Percentiles rank a stretch among this genome's conserved stretches.
Evolutionary conservation across 2,888 invertebrate genomes (phyloP).

Genomic region (Athalia rosae): DNA sequence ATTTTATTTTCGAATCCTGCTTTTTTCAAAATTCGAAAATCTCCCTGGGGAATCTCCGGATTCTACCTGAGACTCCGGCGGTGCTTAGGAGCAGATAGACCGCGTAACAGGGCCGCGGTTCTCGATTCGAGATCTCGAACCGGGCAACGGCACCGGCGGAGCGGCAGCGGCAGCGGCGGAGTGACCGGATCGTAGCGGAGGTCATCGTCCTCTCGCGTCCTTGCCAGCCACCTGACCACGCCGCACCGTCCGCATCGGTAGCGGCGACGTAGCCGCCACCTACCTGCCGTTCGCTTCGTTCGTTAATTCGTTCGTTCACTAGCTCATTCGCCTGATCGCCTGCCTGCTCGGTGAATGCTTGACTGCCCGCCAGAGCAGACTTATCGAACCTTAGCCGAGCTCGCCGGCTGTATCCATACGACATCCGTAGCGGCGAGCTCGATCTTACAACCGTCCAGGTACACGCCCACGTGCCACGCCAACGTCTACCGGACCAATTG

Average conservation of each 20-base stretch:
- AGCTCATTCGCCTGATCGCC: constrained; percentile 28
- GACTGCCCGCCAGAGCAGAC: constrained; percentile 26
- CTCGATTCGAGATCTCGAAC: constrained; percentile 30
- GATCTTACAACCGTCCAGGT: constrained; percentile 36
- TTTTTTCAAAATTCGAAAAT: no score
- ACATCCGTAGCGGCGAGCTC: neutral
- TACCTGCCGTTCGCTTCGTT: constrained; percentile 29
- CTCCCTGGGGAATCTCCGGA: no score
- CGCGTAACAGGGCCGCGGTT: neutral
- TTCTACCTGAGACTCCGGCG: no score
- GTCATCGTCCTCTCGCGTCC: constrained; percentile 73
- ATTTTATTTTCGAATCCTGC: no score
- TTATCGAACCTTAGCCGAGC: constrained; percentile 6
- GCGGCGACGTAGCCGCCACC: constrained; percentile 36
- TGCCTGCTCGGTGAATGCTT: constrained; percentile 33
- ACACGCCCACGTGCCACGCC: constrained; percentile 57
- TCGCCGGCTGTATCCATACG: no score
- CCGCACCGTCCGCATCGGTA: constrained; percentile 65
- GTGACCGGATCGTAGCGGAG: constrained; percentile 58
- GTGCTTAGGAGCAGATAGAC: no score
- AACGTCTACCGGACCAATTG: constrained; percentile 39
- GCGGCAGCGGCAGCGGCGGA: constrained; percentile 13
- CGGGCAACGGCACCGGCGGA: constrained; percentile 38
- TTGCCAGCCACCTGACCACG: constrained; percentile 72
- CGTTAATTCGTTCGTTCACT: constrained; percentile 3